Conservation (phyloP, 2,797 vertebrate genomes). For the Gymnodraco acuticeps region DNA sequence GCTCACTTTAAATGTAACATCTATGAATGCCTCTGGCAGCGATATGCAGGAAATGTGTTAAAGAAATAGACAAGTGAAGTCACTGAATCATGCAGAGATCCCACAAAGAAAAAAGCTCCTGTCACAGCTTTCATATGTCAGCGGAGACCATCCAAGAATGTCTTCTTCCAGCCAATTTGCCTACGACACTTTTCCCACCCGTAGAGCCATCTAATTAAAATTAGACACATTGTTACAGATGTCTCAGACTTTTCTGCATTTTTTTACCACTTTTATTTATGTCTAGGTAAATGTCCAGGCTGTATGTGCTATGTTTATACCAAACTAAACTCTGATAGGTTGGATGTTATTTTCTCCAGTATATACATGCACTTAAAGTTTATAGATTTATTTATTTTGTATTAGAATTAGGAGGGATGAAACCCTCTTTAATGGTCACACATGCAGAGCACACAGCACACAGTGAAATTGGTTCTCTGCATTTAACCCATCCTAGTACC, state of each 20-base stretch:
- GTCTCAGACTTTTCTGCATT: no score
- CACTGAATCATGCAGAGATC: constrained; percentile 6
- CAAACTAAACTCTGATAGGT: not conserved
- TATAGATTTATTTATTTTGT: not conserved
- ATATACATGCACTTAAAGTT: not conserved
- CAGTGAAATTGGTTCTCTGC: no score
- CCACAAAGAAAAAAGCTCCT: constrained; percentile 13
- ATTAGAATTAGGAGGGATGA: no score
- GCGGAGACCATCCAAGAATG: constrained; percentile 6
- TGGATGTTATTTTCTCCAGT: not conserved
- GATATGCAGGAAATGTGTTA: constrained; percentile 4
- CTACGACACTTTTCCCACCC: not conserved
- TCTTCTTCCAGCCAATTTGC: not conserved
- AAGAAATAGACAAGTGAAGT: constrained; percentile 9
- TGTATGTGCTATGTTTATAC: not conserved
- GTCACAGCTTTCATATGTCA: constrained; percentile 4
- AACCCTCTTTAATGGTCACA: no score
- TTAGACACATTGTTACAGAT: not conserved
- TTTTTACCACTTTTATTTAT: not conserved
- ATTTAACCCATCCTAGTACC: no score
- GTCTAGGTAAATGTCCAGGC: not conserved
- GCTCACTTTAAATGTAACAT: constrained; percentile 10
- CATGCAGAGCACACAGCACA: no score
- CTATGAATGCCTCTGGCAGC: not conserved
- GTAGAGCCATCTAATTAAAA: constrained; percentile 2